Base-by-base conservation (phyloP, 2,113 vertebrate species). In the Halichoeres trimaculatus region DNA sequence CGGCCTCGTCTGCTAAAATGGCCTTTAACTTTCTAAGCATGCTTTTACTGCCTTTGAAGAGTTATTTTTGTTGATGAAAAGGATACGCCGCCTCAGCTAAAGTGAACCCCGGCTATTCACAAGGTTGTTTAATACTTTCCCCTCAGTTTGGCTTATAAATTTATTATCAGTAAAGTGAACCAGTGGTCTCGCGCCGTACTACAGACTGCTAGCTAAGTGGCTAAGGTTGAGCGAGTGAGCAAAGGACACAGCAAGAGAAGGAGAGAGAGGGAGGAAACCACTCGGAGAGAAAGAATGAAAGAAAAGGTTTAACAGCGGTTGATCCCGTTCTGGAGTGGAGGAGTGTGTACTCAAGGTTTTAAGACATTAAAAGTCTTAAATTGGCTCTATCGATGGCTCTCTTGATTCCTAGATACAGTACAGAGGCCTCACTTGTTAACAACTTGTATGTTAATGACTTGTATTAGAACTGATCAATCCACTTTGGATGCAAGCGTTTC, bases 61-160 rank as follows among this genome's bases (percentile, higher is more conserved):
- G 87, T 89, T 93, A 92, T 94, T 95, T 94, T 90, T 92, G 93
- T 92, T 93, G 92, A 93, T 93, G 93, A 94, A 93, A 94, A 93
- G 78, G 92, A 94, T 93, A 92, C 66, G 78, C 79, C 50, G 83
- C 85, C 85, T 85, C 48, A 61, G 90, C 80, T 85, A 85, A 90
- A 90, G 89, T 50, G 79, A 88, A 83, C 78, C 86, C 63, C 24
- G 40, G 92, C 89, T 86, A 92, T 94, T 93, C 88, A 76, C 85
- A 80, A 80, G 85, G 88, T 89, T 91, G 90, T 91, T 90, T 83
- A 85, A 90, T 91, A 88, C 89, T 92, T 91, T 86, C 86, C 85
- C 86, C 89, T 85, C 91, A 81, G 91, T 92, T 92, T 92, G 89
- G 75, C 81, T 94, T 87, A 92, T 94, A 88, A 93, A 94, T 95